Conservation (phyloP, 2,888 invertebrate species). For the Diabrotica balteata region DNA sequence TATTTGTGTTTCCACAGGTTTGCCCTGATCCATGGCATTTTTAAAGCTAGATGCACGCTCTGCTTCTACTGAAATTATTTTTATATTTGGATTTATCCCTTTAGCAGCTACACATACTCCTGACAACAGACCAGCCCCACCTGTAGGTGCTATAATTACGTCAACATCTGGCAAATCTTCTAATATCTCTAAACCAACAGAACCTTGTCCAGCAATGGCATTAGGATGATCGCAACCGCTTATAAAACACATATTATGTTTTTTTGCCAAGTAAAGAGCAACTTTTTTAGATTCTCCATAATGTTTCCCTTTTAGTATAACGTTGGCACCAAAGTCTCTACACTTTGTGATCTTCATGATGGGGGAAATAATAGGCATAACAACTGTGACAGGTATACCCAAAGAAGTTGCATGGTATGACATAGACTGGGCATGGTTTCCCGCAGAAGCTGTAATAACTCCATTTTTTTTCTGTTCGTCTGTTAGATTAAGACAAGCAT, state of each 20-base stretch:
- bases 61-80: slow-evolving; percentile 69
- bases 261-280: slow-evolving; percentile 76
- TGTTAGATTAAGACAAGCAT: slow-evolving; percentile 55
- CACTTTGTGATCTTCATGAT: slow-evolving; percentile 74
- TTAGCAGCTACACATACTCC: slow-evolving; percentile 87
- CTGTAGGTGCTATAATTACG: slow-evolving; percentile 86
- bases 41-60: slow-evolving; percentile 64
- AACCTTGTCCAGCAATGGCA: slow-evolving; percentile 91
- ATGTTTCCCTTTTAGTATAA: slow-evolving; percentile 69
- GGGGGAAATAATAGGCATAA: slow-evolving; percentile 60
- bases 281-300: slow-evolving; percentile 71
- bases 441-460: slow-evolving; percentile 61
- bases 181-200: slow-evolving; percentile 85
- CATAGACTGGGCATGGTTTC: slow-evolving; percentile 61
- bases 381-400: slow-evolving; percentile 62
- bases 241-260: slow-evolving; percentile 72
- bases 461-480: slow-evolving; percentile 55
- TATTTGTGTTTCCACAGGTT: slow-evolving; percentile 72
- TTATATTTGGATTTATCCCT: slow-evolving; percentile 76
- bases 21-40: slow-evolving; percentile 72
- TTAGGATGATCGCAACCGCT: slow-evolving; percentile 74
- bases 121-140: slow-evolving; percentile 87
- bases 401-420: slow-evolving; percentile 61
- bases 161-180: slow-evolving; percentile 86
- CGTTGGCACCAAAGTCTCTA: slow-evolving; percentile 69